These are phyloP conservation scores for Meloidogyne hapla DNA, from an alignment of 1,140 invertebrate genomes.

Conservation along the genomic window DNA sequence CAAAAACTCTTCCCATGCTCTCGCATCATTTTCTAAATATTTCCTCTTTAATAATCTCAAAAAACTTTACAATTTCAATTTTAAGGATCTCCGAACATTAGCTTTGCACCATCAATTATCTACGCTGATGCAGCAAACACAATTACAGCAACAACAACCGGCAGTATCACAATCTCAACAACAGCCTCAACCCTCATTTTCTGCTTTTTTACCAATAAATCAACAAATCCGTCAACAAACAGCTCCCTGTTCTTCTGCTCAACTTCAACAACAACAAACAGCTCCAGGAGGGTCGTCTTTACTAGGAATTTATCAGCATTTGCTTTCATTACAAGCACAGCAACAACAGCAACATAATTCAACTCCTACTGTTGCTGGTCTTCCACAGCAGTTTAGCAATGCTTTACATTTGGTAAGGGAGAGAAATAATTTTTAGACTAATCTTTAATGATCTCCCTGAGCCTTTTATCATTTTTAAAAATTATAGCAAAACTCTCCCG, in stretches of 20 bases:
- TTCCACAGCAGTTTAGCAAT: constrained; percentile 35
- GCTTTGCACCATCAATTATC: constrained; percentile 31
- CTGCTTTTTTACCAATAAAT: background rate
- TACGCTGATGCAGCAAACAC: constrained; percentile 30
- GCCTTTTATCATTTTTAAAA: background rate
- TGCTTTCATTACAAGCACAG: constrained; percentile 34
- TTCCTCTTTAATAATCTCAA: too few species aligned
- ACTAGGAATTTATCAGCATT: constrained; percentile 32
- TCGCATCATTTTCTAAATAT: too few species aligned
- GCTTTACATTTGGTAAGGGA: constrained; percentile 31
- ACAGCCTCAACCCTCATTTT: background rate
- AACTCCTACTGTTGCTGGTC: constrained; percentile 26
- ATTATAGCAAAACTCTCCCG: constrained; percentile 21
- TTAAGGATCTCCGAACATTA: constrained; percentile 32
- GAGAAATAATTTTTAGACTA: background rate
- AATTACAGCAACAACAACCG: constrained; percentile 16
- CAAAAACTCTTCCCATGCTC: too few species aligned
- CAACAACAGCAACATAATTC: constrained; percentile 34
- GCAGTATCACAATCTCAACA: constrained; percentile 6
- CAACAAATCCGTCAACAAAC: background rate
- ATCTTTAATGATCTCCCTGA: constrained; percentile 2
- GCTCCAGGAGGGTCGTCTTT: constrained; percentile 4
- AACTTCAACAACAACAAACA: background rate
- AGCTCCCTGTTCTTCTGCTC: background rate
- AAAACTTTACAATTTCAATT: background rate